phyloP scores from a whole-genome alignment of 2,888 invertebrate species.

The Brachypalpus laphriformis region DNA sequence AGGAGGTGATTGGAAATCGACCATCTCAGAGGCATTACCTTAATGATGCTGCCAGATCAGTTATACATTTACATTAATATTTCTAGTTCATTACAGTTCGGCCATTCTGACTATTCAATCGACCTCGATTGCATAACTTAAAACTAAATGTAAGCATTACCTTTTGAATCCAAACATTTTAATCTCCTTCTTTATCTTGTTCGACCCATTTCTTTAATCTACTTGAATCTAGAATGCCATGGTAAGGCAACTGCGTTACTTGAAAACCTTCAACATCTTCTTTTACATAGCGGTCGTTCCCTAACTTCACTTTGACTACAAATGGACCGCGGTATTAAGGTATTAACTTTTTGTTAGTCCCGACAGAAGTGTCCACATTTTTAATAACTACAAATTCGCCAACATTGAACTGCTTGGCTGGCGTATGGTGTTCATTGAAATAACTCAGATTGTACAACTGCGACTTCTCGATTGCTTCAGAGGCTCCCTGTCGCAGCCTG shows the following conservation, averaged over 20 bases:
- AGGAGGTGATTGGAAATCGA: no score
- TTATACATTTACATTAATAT: no score
- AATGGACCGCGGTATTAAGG: constrained; percentile 9
- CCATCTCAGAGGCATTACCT: no score
- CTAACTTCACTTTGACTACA: neutral
- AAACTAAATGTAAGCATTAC: no score
- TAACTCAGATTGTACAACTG: no score
- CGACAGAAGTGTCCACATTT: constrained; percentile 11
- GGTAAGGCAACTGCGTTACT: no score
- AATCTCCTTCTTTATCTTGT: neutral
- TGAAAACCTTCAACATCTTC: neutral
- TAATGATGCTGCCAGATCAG: no score
- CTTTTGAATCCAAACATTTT: neutral
- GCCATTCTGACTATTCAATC: constrained; percentile 1
- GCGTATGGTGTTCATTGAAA: no score
- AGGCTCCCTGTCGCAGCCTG: neutral
- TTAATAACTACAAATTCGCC: constrained; percentile 4
- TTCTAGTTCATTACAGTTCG: no score
- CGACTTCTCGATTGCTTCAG: no score
- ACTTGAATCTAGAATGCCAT: neutral
- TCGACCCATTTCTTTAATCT: neutral
- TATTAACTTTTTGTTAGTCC: constrained; percentile 16
- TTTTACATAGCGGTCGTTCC: constrained; percentile 12
- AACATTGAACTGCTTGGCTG: neutral
- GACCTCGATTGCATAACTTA: constrained; percentile 4